These are phyloP conservation scores for Eupithecia abbreviata DNA, from an alignment of 2,888 invertebrate species.

Conservation along the genomic window DNA sequence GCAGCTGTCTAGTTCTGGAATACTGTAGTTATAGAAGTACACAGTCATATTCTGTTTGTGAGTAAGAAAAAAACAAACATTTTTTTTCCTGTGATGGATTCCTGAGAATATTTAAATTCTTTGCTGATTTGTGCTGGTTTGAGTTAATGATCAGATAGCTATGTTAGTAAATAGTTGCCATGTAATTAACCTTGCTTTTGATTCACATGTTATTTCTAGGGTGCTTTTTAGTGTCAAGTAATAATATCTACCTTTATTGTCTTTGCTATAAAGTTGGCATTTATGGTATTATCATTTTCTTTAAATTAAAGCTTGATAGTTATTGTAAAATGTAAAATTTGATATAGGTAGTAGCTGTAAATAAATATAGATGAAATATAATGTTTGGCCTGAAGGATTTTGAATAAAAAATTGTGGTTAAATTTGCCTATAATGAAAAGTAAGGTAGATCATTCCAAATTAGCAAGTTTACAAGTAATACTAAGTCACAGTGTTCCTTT, in stretches of 20 bases:
- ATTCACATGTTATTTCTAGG: background rate
- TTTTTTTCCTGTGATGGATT: background rate
- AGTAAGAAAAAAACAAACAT: background rate
- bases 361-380: slow-evolving; percentile 30
- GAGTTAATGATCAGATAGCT: background rate
- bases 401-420: background rate
- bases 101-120: background rate
- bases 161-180: slow-evolving; percentile 1
- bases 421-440: slow-evolving; percentile 21
- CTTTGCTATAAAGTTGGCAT: background rate
- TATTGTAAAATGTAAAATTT: slow-evolving; percentile 1
- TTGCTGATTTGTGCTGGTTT: background rate
- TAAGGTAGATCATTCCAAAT: slow-evolving; percentile 42
- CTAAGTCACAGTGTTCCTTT: slow-evolving; percentile 40
- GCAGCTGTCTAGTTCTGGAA: background rate
- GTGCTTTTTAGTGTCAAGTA: slow-evolving; percentile 10
- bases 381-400: slow-evolving; percentile 7
- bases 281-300: background rate
- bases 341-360: slow-evolving; percentile 20
- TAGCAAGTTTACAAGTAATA: slow-evolving; percentile 26
- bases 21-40: background rate
- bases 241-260: background rate
- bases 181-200: background rate
- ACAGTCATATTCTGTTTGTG: background rate
- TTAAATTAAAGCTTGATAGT: background rate